Evolutionary conservation across 2,888 invertebrate genomes (phyloP).

Genomic region (Eupithecia insigniata): DNA sequence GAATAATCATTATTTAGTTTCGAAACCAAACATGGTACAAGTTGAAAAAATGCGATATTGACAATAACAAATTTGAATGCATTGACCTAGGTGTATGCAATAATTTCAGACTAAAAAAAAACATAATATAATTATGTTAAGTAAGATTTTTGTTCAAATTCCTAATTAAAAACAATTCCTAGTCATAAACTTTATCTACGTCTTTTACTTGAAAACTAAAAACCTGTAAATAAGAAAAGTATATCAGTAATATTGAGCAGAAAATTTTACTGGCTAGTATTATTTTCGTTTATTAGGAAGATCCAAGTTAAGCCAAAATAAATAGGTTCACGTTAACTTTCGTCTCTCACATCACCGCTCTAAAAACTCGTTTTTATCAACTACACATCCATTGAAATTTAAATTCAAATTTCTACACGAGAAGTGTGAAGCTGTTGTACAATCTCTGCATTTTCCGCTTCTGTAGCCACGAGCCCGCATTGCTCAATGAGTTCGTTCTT

Average conservation of each 20-base stretch:
- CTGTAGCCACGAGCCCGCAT: constrained; percentile 33
- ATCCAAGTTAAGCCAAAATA: not conserved
- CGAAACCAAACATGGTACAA: not conserved
- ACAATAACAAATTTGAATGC: too few relatives aligned
- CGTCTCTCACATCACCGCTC: not conserved
- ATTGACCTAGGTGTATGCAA: too few relatives aligned
- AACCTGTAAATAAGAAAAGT: not conserved
- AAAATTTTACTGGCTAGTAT: not conserved
- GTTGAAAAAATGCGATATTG: not conserved
- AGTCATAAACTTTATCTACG: too few relatives aligned
- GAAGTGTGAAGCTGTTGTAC: constrained; percentile 26
- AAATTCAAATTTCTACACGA: constrained; percentile 31
- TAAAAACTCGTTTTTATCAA: not conserved
- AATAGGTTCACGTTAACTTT: not conserved
- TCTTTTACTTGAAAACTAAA: too few relatives aligned
- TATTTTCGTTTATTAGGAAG: too few relatives aligned
- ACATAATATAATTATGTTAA: too few relatives aligned
- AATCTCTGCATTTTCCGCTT: constrained; percentile 43
- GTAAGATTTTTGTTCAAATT: too few relatives aligned
- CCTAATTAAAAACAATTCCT: too few relatives aligned
- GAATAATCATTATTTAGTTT: too few relatives aligned
- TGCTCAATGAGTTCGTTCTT: constrained; percentile 36
- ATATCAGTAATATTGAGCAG: not conserved
- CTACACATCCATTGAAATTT: constrained; percentile 20
- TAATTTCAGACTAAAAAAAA: too few relatives aligned